Conservation (phyloP, 2,113 vertebrate genomes). For the Macaca fascicularis region T2T-MFA8v1.1 NC_088377.1:57078001-57078500, state of each 20-base stretch:
- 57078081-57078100: conserved; percentile 24
- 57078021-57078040: not conserved
- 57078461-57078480: not conserved
- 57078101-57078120: conserved; percentile 33
- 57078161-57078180: conserved; percentile 18
- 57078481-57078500: not conserved
- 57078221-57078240: not conserved
- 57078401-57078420: not conserved
- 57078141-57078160: not conserved
- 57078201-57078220: not conserved
- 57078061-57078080: not conserved
- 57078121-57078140: conserved; percentile 16
- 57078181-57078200: not conserved
- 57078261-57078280: not conserved
- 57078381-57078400: not conserved
- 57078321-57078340: not conserved
- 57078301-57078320: not conserved
- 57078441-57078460: not conserved
- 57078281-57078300: not conserved
- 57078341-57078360: not conserved
- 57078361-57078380: not conserved
- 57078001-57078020: conserved; percentile 37
- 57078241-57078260: not conserved
- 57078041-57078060: not conserved
- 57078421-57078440: not conserved